phyloP scores from a whole-genome alignment of 2,888 invertebrate genomes.

The Drosophila prostipennis region DNA sequence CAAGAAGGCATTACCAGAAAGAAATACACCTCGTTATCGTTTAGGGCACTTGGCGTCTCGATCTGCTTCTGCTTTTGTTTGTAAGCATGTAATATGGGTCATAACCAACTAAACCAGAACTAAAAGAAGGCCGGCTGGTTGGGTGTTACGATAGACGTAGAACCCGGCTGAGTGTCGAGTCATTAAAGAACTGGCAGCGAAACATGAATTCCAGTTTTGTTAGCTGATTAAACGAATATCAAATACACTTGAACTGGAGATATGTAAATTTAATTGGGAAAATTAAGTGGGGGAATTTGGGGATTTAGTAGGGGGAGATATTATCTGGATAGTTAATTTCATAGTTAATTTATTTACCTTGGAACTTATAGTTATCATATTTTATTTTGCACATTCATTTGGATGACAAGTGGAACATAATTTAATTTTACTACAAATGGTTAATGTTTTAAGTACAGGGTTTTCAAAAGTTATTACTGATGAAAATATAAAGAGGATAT shows the following conservation, averaged over 20 bases:
- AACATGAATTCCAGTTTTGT: constrained; percentile 25
- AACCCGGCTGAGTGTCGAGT: constrained; percentile 48
- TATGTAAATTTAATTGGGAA: constrained; percentile 1
- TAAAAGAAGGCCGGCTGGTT: constrained; percentile 22
- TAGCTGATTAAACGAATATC: constrained; percentile 30
- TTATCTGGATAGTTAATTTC: neutral
- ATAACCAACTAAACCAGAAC: constrained; percentile 69
- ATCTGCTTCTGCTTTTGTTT: constrained; percentile 28
- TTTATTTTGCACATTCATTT: neutral
- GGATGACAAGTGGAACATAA: neutral
- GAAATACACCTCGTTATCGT: constrained; percentile 41
- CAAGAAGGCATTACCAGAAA: constrained; percentile 22
- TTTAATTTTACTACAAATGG: too few relatives aligned
- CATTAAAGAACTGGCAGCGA: constrained; percentile 51
- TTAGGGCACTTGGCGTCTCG: constrained; percentile 38
- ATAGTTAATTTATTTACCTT: neutral
- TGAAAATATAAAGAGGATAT: too few relatives aligned
- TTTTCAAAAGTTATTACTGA: too few relatives aligned
- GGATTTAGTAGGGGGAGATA: too few relatives aligned
- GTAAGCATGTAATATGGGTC: constrained; percentile 65
- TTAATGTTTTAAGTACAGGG: too few relatives aligned
- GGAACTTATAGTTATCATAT: neutral
- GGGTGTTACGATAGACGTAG: constrained; percentile 14
- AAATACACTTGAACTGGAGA: constrained; percentile 8
- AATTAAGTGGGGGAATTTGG: too few relatives aligned